Percentiles rank a stretch among this genome's conserved stretches.
Conservation (phyloP, 2,888 invertebrate species). For the Erannis defoliaria region DNA sequence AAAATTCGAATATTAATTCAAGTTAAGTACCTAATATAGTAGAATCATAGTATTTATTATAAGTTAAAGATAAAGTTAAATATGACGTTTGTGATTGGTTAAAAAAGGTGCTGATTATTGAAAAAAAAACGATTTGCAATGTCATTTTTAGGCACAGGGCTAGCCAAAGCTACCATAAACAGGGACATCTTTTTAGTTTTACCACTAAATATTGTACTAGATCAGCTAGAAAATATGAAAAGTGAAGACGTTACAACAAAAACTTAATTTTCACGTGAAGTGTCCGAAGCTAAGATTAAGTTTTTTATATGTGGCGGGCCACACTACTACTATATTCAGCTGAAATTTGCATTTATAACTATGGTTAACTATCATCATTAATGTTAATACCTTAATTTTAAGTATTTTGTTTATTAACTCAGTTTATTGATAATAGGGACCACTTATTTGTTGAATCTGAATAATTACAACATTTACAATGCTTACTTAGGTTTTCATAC, state of each 20-base stretch:
- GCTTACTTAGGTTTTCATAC: too few relatives aligned
- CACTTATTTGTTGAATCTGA: conserved; percentile 4
- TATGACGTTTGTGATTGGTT: conserved; percentile 29
- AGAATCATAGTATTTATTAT: too few relatives aligned
- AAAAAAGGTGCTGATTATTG: conserved; percentile 29
- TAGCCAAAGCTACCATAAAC: not conserved
- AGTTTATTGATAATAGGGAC: not conserved
- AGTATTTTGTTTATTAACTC: not conserved
- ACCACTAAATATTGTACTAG: not conserved
- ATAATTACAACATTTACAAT: not conserved
- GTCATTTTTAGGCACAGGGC: not conserved
- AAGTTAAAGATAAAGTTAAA: too few relatives aligned
- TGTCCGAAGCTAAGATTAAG: not conserved
- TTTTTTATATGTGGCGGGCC: conserved; percentile 58
- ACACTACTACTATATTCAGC: conserved; percentile 28
- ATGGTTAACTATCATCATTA: too few relatives aligned
- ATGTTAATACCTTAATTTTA: not conserved
- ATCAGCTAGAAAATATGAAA: not conserved
- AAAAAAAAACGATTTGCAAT: not conserved
- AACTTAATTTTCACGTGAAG: not conserved
- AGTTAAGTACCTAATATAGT: too few relatives aligned
- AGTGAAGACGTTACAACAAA: not conserved
- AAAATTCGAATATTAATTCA: not conserved
- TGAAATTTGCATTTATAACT: too few relatives aligned
- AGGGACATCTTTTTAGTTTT: not conserved